Evolutionary conservation across 2,797 vertebrate species (phyloP).

Genomic region (Mormyrops attenuatus): DNA sequence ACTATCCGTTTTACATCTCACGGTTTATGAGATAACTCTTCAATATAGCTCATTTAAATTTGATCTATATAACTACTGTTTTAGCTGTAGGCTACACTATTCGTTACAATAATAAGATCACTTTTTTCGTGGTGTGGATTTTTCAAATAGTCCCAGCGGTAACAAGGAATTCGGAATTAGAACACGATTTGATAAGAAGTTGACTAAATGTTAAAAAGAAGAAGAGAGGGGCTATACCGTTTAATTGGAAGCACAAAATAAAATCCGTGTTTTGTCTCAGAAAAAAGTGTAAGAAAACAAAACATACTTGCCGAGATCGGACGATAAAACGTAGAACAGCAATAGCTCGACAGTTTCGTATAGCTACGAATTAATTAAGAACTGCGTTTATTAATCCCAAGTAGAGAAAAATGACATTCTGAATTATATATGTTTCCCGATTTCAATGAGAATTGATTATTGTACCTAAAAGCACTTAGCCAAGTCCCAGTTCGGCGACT

Average conservation of each 20-base stretch:
- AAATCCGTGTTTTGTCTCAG: background rate
- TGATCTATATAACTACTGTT: background rate
- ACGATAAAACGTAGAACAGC: background rate
- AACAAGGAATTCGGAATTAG: background rate
- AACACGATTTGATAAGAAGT: background rate
- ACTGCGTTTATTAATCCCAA: background rate
- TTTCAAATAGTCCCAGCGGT: background rate
- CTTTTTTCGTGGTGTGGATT: background rate
- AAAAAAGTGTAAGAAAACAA: background rate
- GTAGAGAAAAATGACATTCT: background rate
- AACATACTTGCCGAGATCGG: background rate
- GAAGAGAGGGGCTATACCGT: background rate
- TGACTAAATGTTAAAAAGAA: background rate
- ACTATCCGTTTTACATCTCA: background rate
- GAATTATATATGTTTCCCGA: background rate
- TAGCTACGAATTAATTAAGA: background rate
- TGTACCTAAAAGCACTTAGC: conserved; percentile 8
- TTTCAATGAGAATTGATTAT: background rate
- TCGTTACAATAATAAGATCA: background rate
- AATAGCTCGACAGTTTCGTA: background rate
- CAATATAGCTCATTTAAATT: background rate
- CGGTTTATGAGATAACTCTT: background rate
- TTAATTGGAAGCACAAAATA: background rate
- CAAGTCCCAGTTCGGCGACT: background rate
- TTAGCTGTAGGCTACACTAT: background rate